Evolutionary conservation across 2,797 vertebrate species (phyloP), one percentile per base, ranked within the genome.

Genomic region (Schizopygopsis malacanthus): DNA sequence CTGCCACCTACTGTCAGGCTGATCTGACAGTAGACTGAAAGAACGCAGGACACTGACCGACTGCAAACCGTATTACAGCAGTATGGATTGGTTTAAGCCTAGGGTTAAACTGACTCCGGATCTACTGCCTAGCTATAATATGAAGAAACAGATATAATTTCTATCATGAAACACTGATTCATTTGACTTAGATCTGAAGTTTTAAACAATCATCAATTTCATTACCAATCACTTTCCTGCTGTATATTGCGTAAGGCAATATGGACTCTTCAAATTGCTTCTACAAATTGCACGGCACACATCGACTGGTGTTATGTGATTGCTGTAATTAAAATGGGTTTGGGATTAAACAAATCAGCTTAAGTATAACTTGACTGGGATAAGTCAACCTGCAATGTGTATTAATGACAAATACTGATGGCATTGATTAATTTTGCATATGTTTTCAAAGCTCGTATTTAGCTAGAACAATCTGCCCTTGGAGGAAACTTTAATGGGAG

Each of bases 1-100:
- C 96, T 97, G 96, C 97, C 96, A 96, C 96, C 97, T 97, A 97
- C 95, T 95, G 97, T 93, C 93, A 89, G 80, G 73, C 72, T 52
- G 76, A 87, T 52, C 69, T 84, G 25, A 65, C n/a, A 18, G 47
- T 65, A 83, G 63, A 50, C 5, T 73, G 13, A 45, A 70, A 10
- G 41, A 37, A 50, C 10, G 33, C 15, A 56, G 70, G 41, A 50
- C 28, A 16, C 20, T 75, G 39, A 54, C 4, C 39, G 16, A 59
- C 18, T 13, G 9, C 16, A 45, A 45, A 22, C 47, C 15, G n/a
- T 28, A 84, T 67, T 56, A 54, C 47, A 43, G 6, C 37, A 16
- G 18, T 65, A 39, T 71, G 39, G 37, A 25, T 18, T 56, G 33
- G 1, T 70, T 54, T 41, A 75, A 63, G 2, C 41, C 39, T 63